A percentile compares a stretch with the other conserved stretches of the same genome.
Evolutionary conservation across 2,888 invertebrate species (phyloP).

Genomic region (Leucophora obtusa): DNA sequence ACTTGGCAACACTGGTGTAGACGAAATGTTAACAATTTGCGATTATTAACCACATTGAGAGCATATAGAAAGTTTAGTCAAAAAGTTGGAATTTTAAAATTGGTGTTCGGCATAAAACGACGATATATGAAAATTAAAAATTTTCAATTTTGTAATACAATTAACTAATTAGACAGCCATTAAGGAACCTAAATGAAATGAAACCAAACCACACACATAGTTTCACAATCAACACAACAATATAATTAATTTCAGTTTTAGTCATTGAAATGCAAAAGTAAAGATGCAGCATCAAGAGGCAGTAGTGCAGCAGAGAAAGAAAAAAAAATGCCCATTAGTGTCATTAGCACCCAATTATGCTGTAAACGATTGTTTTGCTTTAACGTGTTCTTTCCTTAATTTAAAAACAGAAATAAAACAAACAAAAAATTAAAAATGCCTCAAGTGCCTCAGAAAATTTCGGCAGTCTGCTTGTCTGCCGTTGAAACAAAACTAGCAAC

Average conservation of each 20-base stretch:
- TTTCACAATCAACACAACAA: constrained; percentile 36
- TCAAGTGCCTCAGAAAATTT: constrained; percentile 48
- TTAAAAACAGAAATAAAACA: constrained; percentile 47
- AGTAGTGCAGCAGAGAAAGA: constrained; percentile 46
- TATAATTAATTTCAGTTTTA: constrained; percentile 51
- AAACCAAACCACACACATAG: constrained; percentile 57
- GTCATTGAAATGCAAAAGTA: constrained; percentile 21
- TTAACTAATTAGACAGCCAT: constrained; percentile 34
- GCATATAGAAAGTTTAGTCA: too few relatives aligned
- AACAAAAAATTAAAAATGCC: constrained; percentile 41
- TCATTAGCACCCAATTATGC: constrained; percentile 77
- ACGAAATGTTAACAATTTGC: too few relatives aligned
- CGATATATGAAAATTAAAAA: too few relatives aligned
- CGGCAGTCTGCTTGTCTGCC: constrained; percentile 61
- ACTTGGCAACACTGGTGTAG: too few relatives aligned
- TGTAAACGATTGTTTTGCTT: constrained; percentile 65
- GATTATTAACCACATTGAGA: too few relatives aligned
- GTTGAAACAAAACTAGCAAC: constrained; percentile 61
- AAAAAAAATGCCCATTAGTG: constrained; percentile 69
- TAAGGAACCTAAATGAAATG: constrained; percentile 44
- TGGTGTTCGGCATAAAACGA: too few relatives aligned
- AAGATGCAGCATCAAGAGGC: not conserved
- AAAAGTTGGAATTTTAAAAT: too few relatives aligned
- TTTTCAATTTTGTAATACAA: not conserved
- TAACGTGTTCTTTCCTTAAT: constrained; percentile 28